Evolutionary conservation across 2,113 vertebrate genomes (phyloP).

Genomic region (Craseonycteris thonglongyai): DNA sequence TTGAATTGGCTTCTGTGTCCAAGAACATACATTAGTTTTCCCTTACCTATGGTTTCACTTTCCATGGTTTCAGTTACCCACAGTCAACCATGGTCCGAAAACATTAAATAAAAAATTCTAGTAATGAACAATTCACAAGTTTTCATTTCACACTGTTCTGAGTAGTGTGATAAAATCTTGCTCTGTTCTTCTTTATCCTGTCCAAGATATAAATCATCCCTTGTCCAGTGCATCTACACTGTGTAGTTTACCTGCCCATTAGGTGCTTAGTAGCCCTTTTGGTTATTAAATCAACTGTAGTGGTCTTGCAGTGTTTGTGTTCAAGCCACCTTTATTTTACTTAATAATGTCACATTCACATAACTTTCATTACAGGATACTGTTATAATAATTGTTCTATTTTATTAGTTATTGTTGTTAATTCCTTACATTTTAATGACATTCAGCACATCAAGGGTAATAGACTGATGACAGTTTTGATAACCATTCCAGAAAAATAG

Average conservation of each 20-base stretch:
- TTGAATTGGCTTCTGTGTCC: neutral
- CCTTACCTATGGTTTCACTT: no score
- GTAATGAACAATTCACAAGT: neutral
- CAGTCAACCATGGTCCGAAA: neutral
- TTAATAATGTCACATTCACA: neutral
- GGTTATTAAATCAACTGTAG: neutral
- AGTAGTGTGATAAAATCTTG: neutral
- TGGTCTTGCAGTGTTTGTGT: neutral
- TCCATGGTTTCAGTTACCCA: neutral
- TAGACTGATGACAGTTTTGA: no score
- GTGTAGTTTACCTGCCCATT: neutral
- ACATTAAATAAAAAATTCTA: neutral
- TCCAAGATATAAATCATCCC: neutral
- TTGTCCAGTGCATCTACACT: neutral
- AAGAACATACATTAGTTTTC: neutral
- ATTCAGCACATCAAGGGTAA: no score
- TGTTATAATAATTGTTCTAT: neutral
- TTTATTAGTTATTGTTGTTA: neutral
- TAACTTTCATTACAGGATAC: neutral
- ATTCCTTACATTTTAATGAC: no score
- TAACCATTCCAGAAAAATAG: no score
- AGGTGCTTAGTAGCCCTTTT: neutral
- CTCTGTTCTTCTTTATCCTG: neutral
- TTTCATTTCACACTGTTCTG: neutral
- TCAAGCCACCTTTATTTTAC: neutral